Evolutionary conservation across 1,140 invertebrate species (phyloP).

Genomic region (Thalassaphorura encarpata): DNA sequence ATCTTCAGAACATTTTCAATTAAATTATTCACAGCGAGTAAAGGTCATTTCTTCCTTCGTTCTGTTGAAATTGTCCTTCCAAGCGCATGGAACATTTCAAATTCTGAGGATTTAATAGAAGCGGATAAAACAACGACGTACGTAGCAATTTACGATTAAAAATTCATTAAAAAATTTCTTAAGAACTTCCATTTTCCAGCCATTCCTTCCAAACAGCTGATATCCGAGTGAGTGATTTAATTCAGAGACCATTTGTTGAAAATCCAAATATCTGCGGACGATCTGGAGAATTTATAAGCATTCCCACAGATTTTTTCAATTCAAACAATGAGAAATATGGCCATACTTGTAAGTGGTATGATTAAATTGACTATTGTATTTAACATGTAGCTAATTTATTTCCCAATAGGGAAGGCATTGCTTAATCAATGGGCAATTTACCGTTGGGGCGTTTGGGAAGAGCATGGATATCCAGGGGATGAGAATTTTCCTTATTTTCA

Average conservation of each 20-base stretch:
- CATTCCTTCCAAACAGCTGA: constrained; percentile 14
- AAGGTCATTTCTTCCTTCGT: too few species aligned
- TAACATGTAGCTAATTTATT: neutral
- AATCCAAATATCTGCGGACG: constrained; percentile 22
- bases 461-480: constrained; percentile 19
- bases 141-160: too few species aligned
- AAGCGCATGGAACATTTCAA: too few species aligned
- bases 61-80: too few species aligned
- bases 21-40: too few species aligned
- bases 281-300: constrained; percentile 16
- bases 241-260: constrained; percentile 8
- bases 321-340: constrained; percentile 10
- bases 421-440: constrained; percentile 18
- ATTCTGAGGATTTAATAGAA: too few species aligned
- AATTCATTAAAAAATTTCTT: too few species aligned
- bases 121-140: too few species aligned
- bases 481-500: constrained; percentile 22
- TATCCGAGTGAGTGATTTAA: constrained; percentile 7
- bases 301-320: constrained; percentile 24
- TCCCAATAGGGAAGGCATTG: constrained; percentile 17
- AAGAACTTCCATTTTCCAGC: too few species aligned
- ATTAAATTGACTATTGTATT: too few species aligned
- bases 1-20: too few species aligned
- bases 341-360: constrained; percentile 10
- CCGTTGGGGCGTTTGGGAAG: constrained; percentile 26